A percentile compares a stretch with the other conserved stretches of the same genome.
Conservation (phyloP, 2,888 invertebrate species). For the Lordiphosa andalusiaca region DNA sequence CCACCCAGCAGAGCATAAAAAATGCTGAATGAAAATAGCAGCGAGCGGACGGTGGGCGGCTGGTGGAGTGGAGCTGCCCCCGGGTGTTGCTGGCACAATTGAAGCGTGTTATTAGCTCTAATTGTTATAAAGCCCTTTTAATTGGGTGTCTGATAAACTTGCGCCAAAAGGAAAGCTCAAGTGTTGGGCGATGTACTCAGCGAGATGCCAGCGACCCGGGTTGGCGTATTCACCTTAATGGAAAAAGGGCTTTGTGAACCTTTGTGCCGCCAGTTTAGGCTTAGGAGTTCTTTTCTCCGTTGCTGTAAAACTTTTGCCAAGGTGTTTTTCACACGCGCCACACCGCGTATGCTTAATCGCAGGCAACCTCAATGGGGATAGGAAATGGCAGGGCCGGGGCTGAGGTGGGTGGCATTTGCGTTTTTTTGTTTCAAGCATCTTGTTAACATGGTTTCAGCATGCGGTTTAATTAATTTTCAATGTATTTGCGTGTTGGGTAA, state of each 20-base stretch:
- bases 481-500: slow-evolving; percentile 36
- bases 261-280: slow-evolving; percentile 29
- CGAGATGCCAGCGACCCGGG: slow-evolving; percentile 24
- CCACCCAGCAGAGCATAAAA: slow-evolving; percentile 14
- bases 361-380: slow-evolving; percentile 18
- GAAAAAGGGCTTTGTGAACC: slow-evolving; percentile 49
- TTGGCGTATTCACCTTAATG: slow-evolving; percentile 47
- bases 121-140: slow-evolving; percentile 73
- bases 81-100: slow-evolving; percentile 61
- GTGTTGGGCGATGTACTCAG: slow-evolving; percentile 12
- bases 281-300: slow-evolving; percentile 30
- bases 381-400: neutral
- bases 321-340: slow-evolving; percentile 62
- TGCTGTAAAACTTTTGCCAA: slow-evolving; percentile 47
- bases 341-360: slow-evolving; percentile 59
- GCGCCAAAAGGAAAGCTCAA: slow-evolving; percentile 49
- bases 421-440: slow-evolving; percentile 56
- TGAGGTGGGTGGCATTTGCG: slow-evolving; percentile 28
- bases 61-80: slow-evolving; percentile 34
- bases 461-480: slow-evolving; percentile 69
- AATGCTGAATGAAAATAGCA: slow-evolving; percentile 56
- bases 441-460: slow-evolving; percentile 62
- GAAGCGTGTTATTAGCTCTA: slow-evolving; percentile 72
- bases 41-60: slow-evolving; percentile 16
- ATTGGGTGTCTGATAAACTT: slow-evolving; percentile 72